Evolutionary conservation across 2,888 invertebrate genomes (phyloP).

Genomic region (Sabatieria punctata): DNA sequence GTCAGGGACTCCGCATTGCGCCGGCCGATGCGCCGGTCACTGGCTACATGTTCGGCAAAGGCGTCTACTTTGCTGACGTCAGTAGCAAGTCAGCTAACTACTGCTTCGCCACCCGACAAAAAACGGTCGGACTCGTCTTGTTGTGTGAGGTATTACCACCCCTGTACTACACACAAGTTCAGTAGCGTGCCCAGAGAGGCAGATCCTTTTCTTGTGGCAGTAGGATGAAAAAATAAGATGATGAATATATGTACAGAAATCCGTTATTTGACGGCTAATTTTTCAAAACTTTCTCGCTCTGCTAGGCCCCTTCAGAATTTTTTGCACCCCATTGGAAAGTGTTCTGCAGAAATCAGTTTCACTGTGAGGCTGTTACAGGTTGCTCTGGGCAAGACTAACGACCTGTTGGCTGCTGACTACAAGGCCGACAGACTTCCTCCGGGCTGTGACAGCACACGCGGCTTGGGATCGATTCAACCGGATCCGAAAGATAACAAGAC

Average conservation of each 20-base stretch:
- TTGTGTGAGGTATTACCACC: constrained; percentile 40
- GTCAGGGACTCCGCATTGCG: constrained; percentile 39
- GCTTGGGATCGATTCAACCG: constrained; percentile 33
- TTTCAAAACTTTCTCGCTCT: too few species aligned
- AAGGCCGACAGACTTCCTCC: constrained; percentile 33
- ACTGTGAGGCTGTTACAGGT: too few species aligned
- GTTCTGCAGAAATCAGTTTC: too few species aligned
- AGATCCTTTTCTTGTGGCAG: too few species aligned
- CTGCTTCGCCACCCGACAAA: constrained; percentile 33
- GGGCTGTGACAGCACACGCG: constrained; percentile 35
- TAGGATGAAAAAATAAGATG: too few species aligned
- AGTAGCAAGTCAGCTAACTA: constrained; percentile 41
- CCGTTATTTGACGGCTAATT: too few species aligned
- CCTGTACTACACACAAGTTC: too few species aligned
- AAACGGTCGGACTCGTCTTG: constrained; percentile 33
- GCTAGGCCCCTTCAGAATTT: too few species aligned
- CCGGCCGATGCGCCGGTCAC: constrained; percentile 41
- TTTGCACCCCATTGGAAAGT: too few species aligned
- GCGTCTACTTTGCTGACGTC: constrained; percentile 41
- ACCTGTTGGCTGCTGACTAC: constrained; percentile 33
- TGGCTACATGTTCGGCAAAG: constrained; percentile 41
- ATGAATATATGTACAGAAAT: too few species aligned
- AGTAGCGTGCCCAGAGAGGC: too few species aligned
- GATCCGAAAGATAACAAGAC: constrained; percentile 18
- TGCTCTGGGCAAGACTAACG: constrained; percentile 32